Base-by-base conservation (phyloP, 2,888 invertebrate species). In the Plebejus anna region DNA sequence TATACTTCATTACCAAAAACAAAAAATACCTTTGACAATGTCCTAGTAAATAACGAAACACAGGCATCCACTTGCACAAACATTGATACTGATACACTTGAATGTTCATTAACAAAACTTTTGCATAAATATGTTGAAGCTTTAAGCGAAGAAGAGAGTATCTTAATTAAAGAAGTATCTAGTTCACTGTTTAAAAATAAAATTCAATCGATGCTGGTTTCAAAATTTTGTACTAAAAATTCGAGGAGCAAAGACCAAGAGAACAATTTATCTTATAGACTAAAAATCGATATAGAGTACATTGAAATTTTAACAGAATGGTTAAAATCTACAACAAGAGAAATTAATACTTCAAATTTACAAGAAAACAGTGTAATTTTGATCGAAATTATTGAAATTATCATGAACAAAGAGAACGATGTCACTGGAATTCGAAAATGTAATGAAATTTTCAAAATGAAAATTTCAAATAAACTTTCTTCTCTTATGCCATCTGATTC, bases 291-390 rank as follows among this genome's bases (percentile, higher is more conserved):
- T 5, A 76, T 90, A 47, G 82, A 86, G 76, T 89, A 88, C 57
- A 86, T 89, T 7, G 87, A 86, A 78, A 81, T 84, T 47, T 82
- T 90, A 78, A 86, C 88, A 11, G 88, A 90, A 81, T 90, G 90
- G 88, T 81, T 91, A n/a, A 89, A 85, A 76, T 83, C 82, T 70
- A 79, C 88, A 51, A 13, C 22, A 61, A 61, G n/a, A 61, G 22
- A 38, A 11, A 59, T 42, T 42, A 75, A 22, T 4, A 28, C 22
- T 75, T 57, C 22, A 1, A 55, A 13, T 22, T 38, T 42, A 38
- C 38, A 75, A 61, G 6, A 22, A 42, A 42, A 16, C 28, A 75
- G 16, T 75, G 22, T 36, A 61, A 61, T 61, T 75, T 4, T 61
- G 6, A 42, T 71, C 4, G 71, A 71, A n/a, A 71, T 71, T 42